A percentile compares a stretch with the other conserved stretches of the same genome.
phyloP scores from a whole-genome alignment of 2,888 invertebrate species.

The Pecten maximus region DNA sequence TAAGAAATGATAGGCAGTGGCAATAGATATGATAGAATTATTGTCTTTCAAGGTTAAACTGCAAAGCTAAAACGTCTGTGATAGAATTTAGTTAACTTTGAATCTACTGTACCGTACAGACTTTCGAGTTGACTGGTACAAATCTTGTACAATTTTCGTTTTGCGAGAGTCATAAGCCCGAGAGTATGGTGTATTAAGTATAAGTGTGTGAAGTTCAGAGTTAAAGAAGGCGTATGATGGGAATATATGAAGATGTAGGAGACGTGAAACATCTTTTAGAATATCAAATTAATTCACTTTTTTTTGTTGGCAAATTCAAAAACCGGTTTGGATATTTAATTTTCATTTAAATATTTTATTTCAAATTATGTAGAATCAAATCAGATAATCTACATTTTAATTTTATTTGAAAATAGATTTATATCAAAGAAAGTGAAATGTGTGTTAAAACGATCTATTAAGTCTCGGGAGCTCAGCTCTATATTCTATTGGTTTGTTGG shows the following conservation, averaged over 20 bases:
- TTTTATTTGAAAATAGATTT: constrained; percentile 6
- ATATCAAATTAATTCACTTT: background rate
- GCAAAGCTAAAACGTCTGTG: background rate
- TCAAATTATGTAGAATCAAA: background rate
- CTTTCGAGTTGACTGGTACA: constrained; percentile 24
- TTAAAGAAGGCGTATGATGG: background rate
- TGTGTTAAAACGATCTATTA: background rate
- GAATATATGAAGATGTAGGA: background rate
- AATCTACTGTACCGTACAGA: background rate
- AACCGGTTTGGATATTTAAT: background rate
- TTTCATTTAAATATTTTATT: background rate
- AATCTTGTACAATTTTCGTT: background rate
- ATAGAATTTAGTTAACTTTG: background rate
- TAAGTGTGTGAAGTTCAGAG: background rate
- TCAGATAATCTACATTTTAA: background rate
- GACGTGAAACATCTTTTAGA: background rate
- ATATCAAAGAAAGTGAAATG: background rate
- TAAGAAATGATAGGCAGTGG: background rate
- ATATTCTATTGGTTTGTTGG: background rate
- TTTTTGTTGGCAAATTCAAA: background rate
- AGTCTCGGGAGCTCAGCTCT: too few species aligned
- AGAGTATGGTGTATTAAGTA: background rate
- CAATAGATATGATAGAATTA: constrained; percentile 14
- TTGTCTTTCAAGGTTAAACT: constrained; percentile 30
- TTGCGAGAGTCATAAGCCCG: background rate